phyloP scores from a whole-genome alignment of 2,888 invertebrate genomes.

The Liposcelis brunnea region DNA sequence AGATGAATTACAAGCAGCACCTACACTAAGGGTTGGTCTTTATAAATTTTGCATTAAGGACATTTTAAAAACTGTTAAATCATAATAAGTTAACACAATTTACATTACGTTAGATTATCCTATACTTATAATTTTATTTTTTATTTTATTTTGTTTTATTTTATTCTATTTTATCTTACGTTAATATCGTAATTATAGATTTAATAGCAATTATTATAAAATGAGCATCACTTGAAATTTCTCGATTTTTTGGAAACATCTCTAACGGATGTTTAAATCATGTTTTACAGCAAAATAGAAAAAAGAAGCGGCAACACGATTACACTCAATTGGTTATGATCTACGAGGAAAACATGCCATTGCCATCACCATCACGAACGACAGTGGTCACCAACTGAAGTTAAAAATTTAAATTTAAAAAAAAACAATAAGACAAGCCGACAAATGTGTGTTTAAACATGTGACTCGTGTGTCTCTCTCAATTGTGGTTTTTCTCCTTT shows the following conservation, averaged over 20 bases:
- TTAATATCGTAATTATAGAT: neutral
- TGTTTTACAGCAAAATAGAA: conserved; percentile 25
- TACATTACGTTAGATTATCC: too few species aligned
- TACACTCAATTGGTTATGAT: conserved; percentile 45
- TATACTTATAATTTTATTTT: too few species aligned
- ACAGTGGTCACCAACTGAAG: too few species aligned
- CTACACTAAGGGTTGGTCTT: conserved; percentile 8
- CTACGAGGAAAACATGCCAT: conserved; percentile 51
- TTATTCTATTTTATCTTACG: neutral
- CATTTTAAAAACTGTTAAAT: conserved; percentile 11
- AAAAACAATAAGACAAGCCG: neutral
- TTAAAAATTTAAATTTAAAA: neutral
- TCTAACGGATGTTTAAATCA: neutral
- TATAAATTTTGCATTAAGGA: conserved; percentile 6
- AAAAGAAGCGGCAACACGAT: conserved; percentile 27
- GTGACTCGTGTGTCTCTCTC: too few species aligned
- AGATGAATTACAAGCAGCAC: conserved; percentile 10
- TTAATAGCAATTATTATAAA: too few species aligned
- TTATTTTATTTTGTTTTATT: too few species aligned
- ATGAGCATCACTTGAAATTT: too few species aligned
- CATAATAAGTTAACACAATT: too few species aligned
- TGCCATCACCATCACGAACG: conserved; percentile 32
- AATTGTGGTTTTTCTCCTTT: too few species aligned
- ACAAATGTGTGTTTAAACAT: too few species aligned
- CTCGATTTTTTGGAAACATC: too few species aligned